These are phyloP conservation scores for Rhyacophila brunnea DNA, from an alignment of 1,140 invertebrate genomes.

Conservation along the genomic window DNA sequence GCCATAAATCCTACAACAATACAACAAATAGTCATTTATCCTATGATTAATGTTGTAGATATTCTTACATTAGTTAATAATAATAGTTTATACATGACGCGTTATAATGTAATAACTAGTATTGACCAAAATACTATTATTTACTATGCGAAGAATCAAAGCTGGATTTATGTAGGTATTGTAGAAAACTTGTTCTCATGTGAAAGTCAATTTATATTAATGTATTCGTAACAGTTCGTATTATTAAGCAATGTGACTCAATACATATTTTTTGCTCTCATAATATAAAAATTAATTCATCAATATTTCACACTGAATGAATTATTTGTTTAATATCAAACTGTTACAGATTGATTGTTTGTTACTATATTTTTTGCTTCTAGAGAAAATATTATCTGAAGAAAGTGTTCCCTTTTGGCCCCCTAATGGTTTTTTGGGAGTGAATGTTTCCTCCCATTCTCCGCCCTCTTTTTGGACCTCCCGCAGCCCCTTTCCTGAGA, in stretches of 20 bases:
- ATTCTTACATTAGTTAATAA: background rate
- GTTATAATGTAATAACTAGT: background rate
- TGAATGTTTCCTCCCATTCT: slow-evolving; percentile 8
- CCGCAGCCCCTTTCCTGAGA: no score
- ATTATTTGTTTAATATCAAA: no score
- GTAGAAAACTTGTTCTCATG: slow-evolving; percentile 22
- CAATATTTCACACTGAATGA: no score
- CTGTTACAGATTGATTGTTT: no score
- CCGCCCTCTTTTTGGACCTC: slow-evolving; percentile 8
- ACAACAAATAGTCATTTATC: background rate
- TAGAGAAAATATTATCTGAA: no score
- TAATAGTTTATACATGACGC: no score
- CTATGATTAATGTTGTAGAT: background rate
- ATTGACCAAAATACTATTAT: background rate
- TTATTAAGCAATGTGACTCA: no score
- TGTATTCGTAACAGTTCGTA: slow-evolving; percentile 17
- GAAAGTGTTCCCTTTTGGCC: background rate
- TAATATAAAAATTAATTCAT: background rate
- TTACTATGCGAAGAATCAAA: no score
- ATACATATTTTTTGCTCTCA: background rate
- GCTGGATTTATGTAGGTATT: no score
- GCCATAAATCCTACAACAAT: background rate
- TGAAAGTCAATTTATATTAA: slow-evolving; percentile 33
- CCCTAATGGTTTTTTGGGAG: slow-evolving; percentile 1
- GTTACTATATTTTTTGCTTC: no score